Evolutionary conservation across 2,113 vertebrate genomes (phyloP), one percentile per base, ranked within the genome.

Genomic region (Phrynosoma blainvillii): DNA sequence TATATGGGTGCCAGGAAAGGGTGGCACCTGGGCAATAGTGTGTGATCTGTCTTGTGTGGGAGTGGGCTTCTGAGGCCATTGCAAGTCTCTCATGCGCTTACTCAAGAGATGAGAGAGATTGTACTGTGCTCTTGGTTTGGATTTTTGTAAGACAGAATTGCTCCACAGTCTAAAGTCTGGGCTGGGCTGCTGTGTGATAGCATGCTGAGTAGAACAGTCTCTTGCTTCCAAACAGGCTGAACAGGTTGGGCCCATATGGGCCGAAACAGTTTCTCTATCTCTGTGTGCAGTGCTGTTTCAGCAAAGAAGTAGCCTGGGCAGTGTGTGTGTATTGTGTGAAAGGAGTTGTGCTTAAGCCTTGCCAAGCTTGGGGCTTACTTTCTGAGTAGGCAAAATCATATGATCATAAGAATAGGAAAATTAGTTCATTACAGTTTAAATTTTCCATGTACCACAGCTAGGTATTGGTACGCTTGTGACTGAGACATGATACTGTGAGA

Each of bases 211-310:
- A 25, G 40, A 88, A 77, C 77, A 68, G 14, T 23, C 62, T 54
- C 47, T 16, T 76, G 36, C 65, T 84, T n/a, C 16, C 42, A 88
- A 84, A 75, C 59, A 78, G 74, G 87, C n/a, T 70, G 3, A 78
- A 59, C 87, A 88, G 30, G 80, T 77, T 88, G 30, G 21, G 30
- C 40, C 73, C 71, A 82, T 87, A 36, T 68, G 16, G 30, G 7
- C 56, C n/a, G 7, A n/a, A 83, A n/a, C 62, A 20, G 32, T 65
- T 54, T 12, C 42, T 78, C 11, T 20, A 7, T 47, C 47, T 56
- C 21, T 80, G 16, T 74, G 54, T n/a, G 36, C 36, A 42, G 2
- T 84, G n/a, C 62, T 84, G 59, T 54, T 88, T 56, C 23, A n/a
- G 47, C 74, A 32, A 25, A 71, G 65, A 40, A 68, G 23, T 65